phyloP scores from a whole-genome alignment of 2,888 invertebrate genomes.

The Plusia festucae region DNA sequence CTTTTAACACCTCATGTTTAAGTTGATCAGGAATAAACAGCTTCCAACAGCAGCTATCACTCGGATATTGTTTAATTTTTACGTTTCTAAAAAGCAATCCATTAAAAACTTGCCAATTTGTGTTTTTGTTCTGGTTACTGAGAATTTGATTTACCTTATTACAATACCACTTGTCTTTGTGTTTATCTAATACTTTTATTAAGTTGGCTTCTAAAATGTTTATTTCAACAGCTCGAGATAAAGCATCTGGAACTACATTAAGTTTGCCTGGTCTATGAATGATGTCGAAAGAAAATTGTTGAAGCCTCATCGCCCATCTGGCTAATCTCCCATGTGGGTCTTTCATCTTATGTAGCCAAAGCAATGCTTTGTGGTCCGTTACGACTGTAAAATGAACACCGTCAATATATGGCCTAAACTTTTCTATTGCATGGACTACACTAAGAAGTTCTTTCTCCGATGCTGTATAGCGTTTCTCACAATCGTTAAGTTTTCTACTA shows the following conservation, averaged over 20 bases:
- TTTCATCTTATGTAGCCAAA: too few species aligned
- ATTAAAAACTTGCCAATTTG: not conserved
- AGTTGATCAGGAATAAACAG: not conserved
- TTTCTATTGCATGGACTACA: not conserved
- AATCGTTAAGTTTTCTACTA: too few species aligned
- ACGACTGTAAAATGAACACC: not conserved
- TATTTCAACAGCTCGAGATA: not conserved
- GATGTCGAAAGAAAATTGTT: slow-evolving; percentile 2
- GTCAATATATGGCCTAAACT: slow-evolving; percentile 5
- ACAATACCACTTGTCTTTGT: too few species aligned
- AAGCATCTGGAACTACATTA: slow-evolving; percentile 2
- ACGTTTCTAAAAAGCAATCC: slow-evolving; percentile 3
- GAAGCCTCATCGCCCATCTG: slow-evolving; percentile 5
- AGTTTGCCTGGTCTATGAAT: slow-evolving; percentile 1
- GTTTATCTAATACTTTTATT: too few species aligned
- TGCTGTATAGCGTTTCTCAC: too few species aligned
- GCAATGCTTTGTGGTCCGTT: not conserved
- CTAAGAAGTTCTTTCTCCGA: too few species aligned
- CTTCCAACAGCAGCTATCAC: not conserved
- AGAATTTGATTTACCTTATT: not conserved
- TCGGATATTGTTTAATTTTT: slow-evolving; percentile 2
- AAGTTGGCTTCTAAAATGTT: too few species aligned
- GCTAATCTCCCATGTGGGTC: not conserved
- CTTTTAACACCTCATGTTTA: not conserved
- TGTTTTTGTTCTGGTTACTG: not conserved